phyloP scores from a whole-genome alignment of 2,797 vertebrate genomes.

The Silurus lanzhouensis region DNA sequence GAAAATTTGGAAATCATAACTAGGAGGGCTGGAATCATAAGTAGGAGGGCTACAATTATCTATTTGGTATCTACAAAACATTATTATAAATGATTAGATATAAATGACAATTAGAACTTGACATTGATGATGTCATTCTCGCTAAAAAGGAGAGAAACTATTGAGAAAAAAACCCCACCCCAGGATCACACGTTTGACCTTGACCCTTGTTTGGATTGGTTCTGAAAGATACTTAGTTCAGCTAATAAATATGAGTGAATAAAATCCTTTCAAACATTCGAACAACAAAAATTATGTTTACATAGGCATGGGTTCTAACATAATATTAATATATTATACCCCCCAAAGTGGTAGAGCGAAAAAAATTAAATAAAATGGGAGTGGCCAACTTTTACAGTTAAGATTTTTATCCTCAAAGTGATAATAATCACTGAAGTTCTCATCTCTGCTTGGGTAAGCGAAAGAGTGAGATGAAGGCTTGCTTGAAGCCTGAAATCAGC shows the following conservation, averaged over 20 bases:
- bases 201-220: not conserved
- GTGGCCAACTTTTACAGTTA: not conserved
- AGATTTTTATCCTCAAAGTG: not conserved
- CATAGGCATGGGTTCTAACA: no score
- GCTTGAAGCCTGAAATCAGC: slow-evolving; percentile 20
- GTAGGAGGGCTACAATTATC: not conserved
- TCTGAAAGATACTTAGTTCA: not conserved
- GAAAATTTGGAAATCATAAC: not conserved
- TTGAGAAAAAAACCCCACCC: not conserved
- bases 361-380: not conserved
- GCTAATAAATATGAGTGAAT: not conserved
- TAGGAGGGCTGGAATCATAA: not conserved
- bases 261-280: no score
- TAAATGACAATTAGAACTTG: not conserved
- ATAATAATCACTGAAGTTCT: slow-evolving; percentile 20
- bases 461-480: not conserved
- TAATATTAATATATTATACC: no score
- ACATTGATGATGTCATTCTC: not conserved
- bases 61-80: not conserved
- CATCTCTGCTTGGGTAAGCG: not conserved
- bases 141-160: not conserved
- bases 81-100: not conserved
- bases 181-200: not conserved
- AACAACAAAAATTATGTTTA: no score
- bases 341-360: no score